Evolutionary conservation across 2,797 vertebrate species (phyloP).

Genomic region (Bradypodion ventrale): DNA sequence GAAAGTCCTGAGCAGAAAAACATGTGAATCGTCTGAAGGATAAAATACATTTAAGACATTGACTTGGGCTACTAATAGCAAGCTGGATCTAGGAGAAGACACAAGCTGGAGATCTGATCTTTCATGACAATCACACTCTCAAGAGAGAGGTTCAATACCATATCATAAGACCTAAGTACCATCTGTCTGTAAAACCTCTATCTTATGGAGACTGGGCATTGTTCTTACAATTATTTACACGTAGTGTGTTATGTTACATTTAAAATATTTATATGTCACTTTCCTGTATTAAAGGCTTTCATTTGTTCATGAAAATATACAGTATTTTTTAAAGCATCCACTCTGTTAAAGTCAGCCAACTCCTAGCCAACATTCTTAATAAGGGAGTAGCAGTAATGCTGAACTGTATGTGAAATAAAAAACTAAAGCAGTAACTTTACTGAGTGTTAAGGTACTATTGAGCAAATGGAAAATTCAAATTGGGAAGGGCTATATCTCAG

Average conservation of each 20-base stretch:
- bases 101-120: background rate
- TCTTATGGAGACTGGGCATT: background rate
- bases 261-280: background rate
- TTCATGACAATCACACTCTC: background rate
- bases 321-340: background rate
- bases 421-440: background rate
- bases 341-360: background rate
- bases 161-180: background rate
- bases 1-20: background rate
- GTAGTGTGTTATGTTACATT: background rate
- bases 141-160: background rate
- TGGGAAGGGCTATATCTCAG: too few relatives aligned
- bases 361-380: background rate
- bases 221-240: background rate
- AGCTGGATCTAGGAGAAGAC: background rate
- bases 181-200: background rate
- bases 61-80: too few relatives aligned
- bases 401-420: background rate
- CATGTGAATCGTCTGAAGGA: too few relatives aligned
- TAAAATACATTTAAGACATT: too few relatives aligned
- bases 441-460: background rate
- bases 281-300: background rate
- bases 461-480: background rate
- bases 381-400: background rate
- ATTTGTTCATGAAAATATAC: too few relatives aligned